Conservation (phyloP, 2,797 vertebrate species). For the Tarsius wallacei region DNA sequence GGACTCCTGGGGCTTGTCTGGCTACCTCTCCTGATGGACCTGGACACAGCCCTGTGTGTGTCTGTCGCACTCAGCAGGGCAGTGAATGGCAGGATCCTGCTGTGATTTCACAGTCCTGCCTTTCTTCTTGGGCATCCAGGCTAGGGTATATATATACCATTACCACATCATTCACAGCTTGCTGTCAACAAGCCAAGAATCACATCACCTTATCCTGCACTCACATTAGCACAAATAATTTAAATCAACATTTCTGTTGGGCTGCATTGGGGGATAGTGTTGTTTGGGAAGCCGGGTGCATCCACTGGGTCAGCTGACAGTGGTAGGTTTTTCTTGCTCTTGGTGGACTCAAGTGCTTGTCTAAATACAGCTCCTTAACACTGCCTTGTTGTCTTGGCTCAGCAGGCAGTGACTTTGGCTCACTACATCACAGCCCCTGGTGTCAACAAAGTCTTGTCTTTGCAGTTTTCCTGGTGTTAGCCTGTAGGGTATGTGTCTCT, state of each 20-base stretch:
- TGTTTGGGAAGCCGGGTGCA: slow-evolving; percentile 87
- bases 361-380: slow-evolving; percentile 86
- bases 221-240: slow-evolving; percentile 85
- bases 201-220: slow-evolving; percentile 89
- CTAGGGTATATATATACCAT: slow-evolving; percentile 87
- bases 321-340: slow-evolving; percentile 83
- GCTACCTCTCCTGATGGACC: slow-evolving; percentile 63
- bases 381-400: slow-evolving; percentile 81
- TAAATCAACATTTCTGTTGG: slow-evolving; percentile 88
- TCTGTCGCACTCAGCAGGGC: slow-evolving; percentile 55
- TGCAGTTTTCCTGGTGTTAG: slow-evolving; percentile 77
- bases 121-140: slow-evolving; percentile 87
- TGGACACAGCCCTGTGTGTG: slow-evolving; percentile 55
- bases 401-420: slow-evolving; percentile 72
- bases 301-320: slow-evolving; percentile 73
- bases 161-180: slow-evolving; percentile 87
- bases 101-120: slow-evolving; percentile 85
- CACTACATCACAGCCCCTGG: slow-evolving; percentile 31
- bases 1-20: slow-evolving; percentile 60
- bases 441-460: slow-evolving; percentile 68
- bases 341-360: slow-evolving; percentile 79
- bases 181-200: slow-evolving; percentile 88
- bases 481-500: slow-evolving; percentile 69
- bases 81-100: slow-evolving; percentile 56
- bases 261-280: slow-evolving; percentile 70